Percentiles rank a stretch among this genome's conserved stretches.
These are phyloP conservation scores for Chloropsis hardwickii DNA, from an alignment of 2,113 vertebrate genomes.

Conservation along the genomic window DNA sequence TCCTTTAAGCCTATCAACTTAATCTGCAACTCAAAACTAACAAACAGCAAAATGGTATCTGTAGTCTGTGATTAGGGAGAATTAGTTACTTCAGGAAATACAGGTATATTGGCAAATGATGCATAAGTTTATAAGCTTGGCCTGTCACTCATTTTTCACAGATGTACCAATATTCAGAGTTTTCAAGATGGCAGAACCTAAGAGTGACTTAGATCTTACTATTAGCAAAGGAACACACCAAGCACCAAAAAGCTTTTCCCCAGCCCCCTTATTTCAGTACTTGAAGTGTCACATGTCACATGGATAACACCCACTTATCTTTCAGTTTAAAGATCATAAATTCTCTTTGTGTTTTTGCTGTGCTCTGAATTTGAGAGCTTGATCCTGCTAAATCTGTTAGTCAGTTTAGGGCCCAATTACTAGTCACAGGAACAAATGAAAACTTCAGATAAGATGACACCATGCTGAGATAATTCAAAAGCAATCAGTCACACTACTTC, in stretches of 20 bases:
- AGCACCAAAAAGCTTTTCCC: background rate
- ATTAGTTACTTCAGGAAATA: background rate
- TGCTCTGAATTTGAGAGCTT: conserved; percentile 22
- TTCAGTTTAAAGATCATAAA: conserved; percentile 35
- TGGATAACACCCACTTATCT: conserved; percentile 3
- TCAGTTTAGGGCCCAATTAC: background rate
- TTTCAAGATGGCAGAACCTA: background rate
- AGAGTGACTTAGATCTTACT: background rate
- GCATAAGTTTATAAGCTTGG: background rate
- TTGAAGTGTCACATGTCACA: background rate
- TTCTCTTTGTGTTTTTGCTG: background rate
- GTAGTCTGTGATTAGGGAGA: background rate
- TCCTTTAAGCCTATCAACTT: background rate
- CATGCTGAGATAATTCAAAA: conserved; percentile 35
- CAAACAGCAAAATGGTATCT: background rate
- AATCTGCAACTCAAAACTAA: background rate
- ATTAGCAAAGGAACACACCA: background rate
- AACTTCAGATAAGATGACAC: background rate
- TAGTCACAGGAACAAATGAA: background rate
- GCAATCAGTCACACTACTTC: background rate
- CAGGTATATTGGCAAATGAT: background rate
- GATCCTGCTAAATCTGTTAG: conserved; percentile 33
- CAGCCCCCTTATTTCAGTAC: background rate
- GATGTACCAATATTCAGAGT: background rate
- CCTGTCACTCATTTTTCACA: background rate